Base-by-base conservation (phyloP, 2,113 vertebrate genomes). In the Misgurnus anguillicaudatus region DNA sequence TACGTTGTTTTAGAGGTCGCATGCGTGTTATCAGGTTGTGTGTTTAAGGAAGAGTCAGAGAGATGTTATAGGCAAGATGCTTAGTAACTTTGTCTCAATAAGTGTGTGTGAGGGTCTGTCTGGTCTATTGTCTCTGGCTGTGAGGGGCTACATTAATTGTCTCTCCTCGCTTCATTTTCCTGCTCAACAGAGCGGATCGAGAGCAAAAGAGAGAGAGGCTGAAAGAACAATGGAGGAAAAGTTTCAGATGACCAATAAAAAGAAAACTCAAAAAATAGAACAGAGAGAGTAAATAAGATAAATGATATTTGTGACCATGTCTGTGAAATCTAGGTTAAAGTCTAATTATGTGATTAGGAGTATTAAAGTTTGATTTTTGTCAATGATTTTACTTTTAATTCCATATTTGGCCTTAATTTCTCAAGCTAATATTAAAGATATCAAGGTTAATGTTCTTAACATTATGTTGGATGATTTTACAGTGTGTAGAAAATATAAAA, bases 121-220 rank as follows among this genome's bases (percentile, higher is more conserved):
- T 62, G 73, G 21, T 13, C 60, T 51, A 64, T 75, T 75, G 73
- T 75, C 57, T 75, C 73, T 75, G 60, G 42, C 36, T 51, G 73
- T 75, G 60, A 64, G 36, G 60, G 62, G 73, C 60, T 75, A 75
- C 73, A 64, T 51, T 75, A 64, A 75, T 75, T 75, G 21, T 75
- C 73, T 75, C 73, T 75, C 19, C 41, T 74, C 41, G 62, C 72
- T 58, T 62, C 73, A 75, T 75, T 75, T 75, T 75, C 60, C 73
- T 75, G 60, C 73, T 75, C 73, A 75, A 24, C 73, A 64, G 60
- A 75, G 73, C 73, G 16, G 24, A 75, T 60, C 38, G 60, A 74
- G 72, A 39, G 71, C 60, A 39, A 74, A 13, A 61, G 39, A 61
- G 39, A 36, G 38, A 74, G 39, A 60, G 71, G 71, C n/a, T 36